Evolutionary conservation across 2,888 invertebrate species (phyloP), one percentile per base, ranked within the genome.

Genomic region (Ecliptopera silaceata): DNA sequence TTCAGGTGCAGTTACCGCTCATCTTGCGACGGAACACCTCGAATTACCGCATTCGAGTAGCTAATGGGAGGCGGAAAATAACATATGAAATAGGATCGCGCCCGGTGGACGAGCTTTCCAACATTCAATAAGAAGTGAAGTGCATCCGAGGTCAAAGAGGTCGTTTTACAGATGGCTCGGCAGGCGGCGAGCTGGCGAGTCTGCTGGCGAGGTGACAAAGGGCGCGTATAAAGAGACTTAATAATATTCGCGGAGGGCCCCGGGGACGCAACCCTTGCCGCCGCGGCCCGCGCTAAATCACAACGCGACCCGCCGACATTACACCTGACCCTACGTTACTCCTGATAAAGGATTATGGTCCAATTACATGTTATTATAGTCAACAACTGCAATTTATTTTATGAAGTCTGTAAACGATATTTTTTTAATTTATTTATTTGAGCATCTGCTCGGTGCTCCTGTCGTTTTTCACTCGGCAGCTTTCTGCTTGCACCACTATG

Each of bases 171-270:
- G 72, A 73, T 63, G 73, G 71, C 69, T 72, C 20, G 69, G 51
- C 63, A 32, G 60, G 31, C 34, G 36, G 43, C 34, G 20, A 29
- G 58, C 31, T 43, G 41, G 39, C n/a, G 31, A 42, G 13, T 18
- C 13, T 61, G 42, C 73, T 70, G 77, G 61, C 49, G 67, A 74
- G 71, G 75, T 73, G 79, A 78, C 80, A 77, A 79, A 71, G 76
- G 71, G 70, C 70, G 67, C 69, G 68, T 70, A 72, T 75, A 70
- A 70, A 79, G 75, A 77, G 79, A 86, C 80, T 82, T 84, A 82
- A 85, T 80, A 81, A 79, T 72, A 74, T 80, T 80, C 75, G 79
- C 64, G 71, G 65, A 71, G 76, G 74, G 78, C 58, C 66, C 64
- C 58, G 54, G 64, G 62, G 67, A 56, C 38, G 61, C 51, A 55